Conservation (phyloP, 2,888 invertebrate species). For the Agriopis leucophaearia region DNA sequence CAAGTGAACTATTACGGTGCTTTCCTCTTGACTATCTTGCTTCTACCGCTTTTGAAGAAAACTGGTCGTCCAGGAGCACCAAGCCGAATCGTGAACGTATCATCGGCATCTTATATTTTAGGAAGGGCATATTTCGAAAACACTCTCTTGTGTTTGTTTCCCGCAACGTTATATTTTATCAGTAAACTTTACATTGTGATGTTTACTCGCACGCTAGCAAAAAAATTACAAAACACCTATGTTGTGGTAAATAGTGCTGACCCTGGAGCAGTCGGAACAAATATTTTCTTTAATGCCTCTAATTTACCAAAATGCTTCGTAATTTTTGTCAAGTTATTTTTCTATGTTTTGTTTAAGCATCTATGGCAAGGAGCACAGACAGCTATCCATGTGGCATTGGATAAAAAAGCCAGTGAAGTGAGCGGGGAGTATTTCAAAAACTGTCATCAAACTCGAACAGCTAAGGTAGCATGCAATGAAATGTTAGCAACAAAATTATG, state of each 20-base stretch:
- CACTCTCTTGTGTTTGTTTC: slow-evolving; percentile 8
- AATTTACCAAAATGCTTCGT: neutral
- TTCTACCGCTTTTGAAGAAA: slow-evolving; percentile 91
- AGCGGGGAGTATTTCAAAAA: slow-evolving; percentile 91
- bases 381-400: slow-evolving; percentile 88
- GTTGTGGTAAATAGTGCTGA: slow-evolving; percentile 93
- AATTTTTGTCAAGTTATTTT: slow-evolving; percentile 83
- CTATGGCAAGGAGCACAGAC: slow-evolving; percentile 92
- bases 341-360: slow-evolving; percentile 87
- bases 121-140: slow-evolving; percentile 89
- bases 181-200: slow-evolving; percentile 91
- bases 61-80: slow-evolving; percentile 79
- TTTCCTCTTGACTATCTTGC: slow-evolving; percentile 94
- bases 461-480: slow-evolving; percentile 85
- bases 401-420: slow-evolving; percentile 88
- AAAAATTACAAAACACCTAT: slow-evolving; percentile 86
- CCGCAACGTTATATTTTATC: slow-evolving; percentile 64
- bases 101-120: slow-evolving; percentile 88
- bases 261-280: slow-evolving; percentile 92
- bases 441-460: slow-evolving; percentile 86
- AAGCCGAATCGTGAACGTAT: slow-evolving; percentile 91
- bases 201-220: slow-evolving; percentile 89
- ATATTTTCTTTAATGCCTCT: slow-evolving; percentile 85
- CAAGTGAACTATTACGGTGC: slow-evolving; percentile 97
- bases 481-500: slow-evolving; percentile 90